These are phyloP conservation scores for Leptodirus hochenwartii DNA, from an alignment of 2,888 invertebrate species.

Conservation along the genomic window DNA sequence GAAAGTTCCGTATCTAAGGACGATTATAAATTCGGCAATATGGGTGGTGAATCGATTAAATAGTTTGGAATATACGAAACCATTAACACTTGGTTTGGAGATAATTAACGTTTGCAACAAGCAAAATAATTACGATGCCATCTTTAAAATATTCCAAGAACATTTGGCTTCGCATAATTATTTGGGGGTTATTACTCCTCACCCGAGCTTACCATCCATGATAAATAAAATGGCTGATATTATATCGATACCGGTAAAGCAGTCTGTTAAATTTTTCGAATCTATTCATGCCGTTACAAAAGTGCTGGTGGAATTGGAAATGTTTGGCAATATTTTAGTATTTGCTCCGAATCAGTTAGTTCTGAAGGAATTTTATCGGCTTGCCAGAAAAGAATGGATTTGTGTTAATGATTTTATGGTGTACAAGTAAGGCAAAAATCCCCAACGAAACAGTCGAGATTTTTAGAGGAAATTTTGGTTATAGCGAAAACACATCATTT, in stretches of 20 bases:
- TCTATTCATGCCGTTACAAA: conserved; percentile 18
- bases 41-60: conserved; percentile 23
- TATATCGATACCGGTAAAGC: conserved; percentile 16
- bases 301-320: conserved; percentile 18
- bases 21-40: conserved; percentile 19
- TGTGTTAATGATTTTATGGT: conserved; percentile 20
- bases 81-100: conserved; percentile 17
- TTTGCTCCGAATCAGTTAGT: conserved; percentile 18
- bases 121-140: conserved; percentile 17
- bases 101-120: conserved; percentile 20
- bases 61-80: conserved; percentile 16
- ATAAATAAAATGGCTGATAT: conserved; percentile 18
- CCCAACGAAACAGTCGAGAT: not conserved
- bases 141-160: conserved; percentile 19
- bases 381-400: conserved; percentile 18
- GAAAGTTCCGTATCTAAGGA: conserved; percentile 12
- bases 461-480: not conserved
- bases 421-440: conserved; percentile 18
- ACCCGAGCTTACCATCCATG: conserved; percentile 14
- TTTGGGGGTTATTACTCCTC: conserved; percentile 18
- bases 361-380: conserved; percentile 20
- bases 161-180: conserved; percentile 12
- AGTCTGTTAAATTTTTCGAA: conserved; percentile 12
- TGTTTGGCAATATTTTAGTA: conserved; percentile 22
- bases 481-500: not conserved